Conservation (phyloP, 2,797 vertebrate genomes). For the Coilia nasus region DNA sequence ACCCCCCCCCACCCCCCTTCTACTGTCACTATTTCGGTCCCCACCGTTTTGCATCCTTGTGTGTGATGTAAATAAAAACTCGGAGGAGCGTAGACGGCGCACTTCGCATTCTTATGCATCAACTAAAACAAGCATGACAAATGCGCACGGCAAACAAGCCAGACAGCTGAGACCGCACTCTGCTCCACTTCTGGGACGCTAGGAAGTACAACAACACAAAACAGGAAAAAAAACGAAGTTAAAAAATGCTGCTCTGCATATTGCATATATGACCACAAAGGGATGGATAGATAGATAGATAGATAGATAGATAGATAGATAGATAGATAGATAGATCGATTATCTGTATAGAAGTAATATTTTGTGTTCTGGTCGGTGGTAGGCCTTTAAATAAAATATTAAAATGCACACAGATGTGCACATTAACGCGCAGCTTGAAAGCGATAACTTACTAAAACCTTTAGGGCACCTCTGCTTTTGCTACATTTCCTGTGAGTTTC, state of each 20-base stretch:
- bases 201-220: neutral
- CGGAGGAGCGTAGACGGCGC: constrained; percentile 64
- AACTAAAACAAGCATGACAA: constrained; percentile 50
- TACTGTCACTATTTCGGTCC: neutral
- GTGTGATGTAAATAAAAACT: constrained; percentile 64
- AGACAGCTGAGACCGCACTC: neutral
- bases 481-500: neutral
- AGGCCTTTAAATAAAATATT: neutral
- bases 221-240: neutral
- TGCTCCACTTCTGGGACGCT: neutral
- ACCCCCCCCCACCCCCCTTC: neutral
- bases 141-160: neutral
- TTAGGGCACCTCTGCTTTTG: neutral
- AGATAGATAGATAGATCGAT: neutral
- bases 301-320: neutral
- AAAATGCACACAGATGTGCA: neutral
- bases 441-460: neutral
- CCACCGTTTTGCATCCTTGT: neutral
- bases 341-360: neutral
- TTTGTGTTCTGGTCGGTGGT: neutral
- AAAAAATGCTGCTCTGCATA: no score
- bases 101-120: constrained; percentile 76
- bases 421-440: neutral
- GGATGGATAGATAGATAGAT: no score
- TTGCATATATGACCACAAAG: no score